These are phyloP conservation scores for Myopa testacea DNA, from an alignment of 2,888 invertebrate genomes.

Conservation along the genomic window DNA sequence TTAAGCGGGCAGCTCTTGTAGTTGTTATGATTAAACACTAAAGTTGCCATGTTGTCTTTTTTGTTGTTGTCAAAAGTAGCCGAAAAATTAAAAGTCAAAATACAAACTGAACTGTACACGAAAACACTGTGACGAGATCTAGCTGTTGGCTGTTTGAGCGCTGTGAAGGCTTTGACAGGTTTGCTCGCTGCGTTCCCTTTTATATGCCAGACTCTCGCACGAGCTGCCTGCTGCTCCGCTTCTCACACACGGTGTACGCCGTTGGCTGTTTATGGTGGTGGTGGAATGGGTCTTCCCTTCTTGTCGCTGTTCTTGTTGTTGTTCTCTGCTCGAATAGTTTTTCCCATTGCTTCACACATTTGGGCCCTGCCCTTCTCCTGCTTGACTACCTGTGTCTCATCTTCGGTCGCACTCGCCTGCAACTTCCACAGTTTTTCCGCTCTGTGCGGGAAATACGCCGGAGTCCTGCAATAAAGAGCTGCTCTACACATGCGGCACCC, in stretches of 20 bases:
- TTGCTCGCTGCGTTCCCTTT: constrained; percentile 57
- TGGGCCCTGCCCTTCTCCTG: constrained; percentile 51
- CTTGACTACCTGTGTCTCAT: constrained; percentile 16
- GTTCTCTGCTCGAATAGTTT: constrained; percentile 37
- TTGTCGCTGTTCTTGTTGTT: not conserved
- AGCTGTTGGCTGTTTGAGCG: constrained; percentile 61
- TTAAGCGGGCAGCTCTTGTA: constrained; percentile 92
- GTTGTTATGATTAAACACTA: constrained; percentile 54
- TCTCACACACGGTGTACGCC: constrained; percentile 46
- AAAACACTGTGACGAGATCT: constrained; percentile 32
- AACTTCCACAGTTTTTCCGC: constrained; percentile 41
- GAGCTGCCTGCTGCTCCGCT: constrained; percentile 45
- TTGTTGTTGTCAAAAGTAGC: constrained; percentile 43
- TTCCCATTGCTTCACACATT: constrained; percentile 59
- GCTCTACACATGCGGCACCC: constrained; percentile 5
- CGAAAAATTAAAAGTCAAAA: constrained; percentile 22
- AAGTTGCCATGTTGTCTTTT: constrained; percentile 52
- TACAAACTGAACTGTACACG: constrained; percentile 25
- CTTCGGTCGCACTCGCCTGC: not conserved
- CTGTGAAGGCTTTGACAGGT: constrained; percentile 66
- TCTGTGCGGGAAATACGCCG: constrained; percentile 48
- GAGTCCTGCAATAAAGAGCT: constrained; percentile 44
- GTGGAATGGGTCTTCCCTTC: constrained; percentile 25
- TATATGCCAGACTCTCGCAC: constrained; percentile 54
- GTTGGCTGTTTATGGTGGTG: constrained; percentile 41